phyloP scores from a whole-genome alignment of 2,113 vertebrate genomes.

The Lepus americanus region DNA sequence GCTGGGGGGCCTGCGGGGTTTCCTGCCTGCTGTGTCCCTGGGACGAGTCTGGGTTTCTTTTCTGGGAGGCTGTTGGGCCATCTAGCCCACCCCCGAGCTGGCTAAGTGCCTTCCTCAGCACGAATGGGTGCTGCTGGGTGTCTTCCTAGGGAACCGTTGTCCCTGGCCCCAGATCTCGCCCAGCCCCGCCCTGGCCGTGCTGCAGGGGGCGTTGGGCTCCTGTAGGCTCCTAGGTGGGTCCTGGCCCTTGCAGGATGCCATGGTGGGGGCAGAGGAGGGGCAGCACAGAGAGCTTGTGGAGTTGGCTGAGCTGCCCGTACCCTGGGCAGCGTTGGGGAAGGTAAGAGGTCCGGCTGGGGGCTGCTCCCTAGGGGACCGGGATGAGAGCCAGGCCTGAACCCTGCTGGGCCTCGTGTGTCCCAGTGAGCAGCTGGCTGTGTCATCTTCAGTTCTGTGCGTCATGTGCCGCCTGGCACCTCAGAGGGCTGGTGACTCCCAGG shows the following conservation, averaged over 20 bases:
- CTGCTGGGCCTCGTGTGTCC: not conserved
- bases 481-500: not conserved
- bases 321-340: not conserved
- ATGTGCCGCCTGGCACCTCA: not conserved
- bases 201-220: not conserved
- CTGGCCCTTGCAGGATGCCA: rapidly evolving
- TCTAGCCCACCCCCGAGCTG: slow-evolving; percentile 4
- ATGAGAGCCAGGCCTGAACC: not conserved
- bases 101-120: not conserved
- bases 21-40: not conserved
- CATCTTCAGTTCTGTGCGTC: not conserved
- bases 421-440: not conserved
- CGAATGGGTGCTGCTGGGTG: not conserved
- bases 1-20: not conserved
- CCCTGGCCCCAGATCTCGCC: no score
- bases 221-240: rapidly evolving
- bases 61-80: not conserved
- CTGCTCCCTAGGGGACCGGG: not conserved
- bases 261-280: no score
- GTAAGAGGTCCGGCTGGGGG: not conserved
- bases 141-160: not conserved
- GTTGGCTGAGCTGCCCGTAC: not conserved
- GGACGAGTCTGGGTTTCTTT: not conserved
- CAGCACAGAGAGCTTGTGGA: not conserved
- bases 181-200: no score